Percentiles rank a stretch among this genome's conserved stretches.
These are phyloP conservation scores for Rhinella marina DNA, from an alignment of 2,797 vertebrate genomes.

Conservation along the genomic window DNA sequence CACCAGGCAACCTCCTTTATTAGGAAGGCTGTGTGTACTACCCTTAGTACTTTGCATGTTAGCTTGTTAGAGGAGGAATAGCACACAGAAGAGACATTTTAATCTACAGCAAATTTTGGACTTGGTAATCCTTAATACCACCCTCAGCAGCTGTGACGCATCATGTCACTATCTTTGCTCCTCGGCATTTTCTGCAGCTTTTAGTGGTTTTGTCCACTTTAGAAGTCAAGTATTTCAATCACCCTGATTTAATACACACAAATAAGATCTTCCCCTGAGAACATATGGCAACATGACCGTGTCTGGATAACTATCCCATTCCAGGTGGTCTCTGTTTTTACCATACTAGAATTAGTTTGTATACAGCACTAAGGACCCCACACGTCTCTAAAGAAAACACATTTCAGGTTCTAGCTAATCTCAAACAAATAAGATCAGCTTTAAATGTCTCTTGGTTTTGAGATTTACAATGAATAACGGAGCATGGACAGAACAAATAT, in stretches of 20 bases:
- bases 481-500: background rate
- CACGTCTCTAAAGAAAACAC: slow-evolving; percentile 47
- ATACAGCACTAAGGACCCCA: slow-evolving; percentile 40
- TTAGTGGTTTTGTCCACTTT: slow-evolving; percentile 37
- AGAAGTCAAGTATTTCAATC: slow-evolving; percentile 30
- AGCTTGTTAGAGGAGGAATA: background rate
- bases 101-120: background rate
- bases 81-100: background rate
- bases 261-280: slow-evolving; percentile 34
- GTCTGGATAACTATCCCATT: slow-evolving; percentile 32
- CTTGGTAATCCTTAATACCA: background rate
- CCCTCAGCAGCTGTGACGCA: background rate
- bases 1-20: background rate
- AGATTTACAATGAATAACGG: background rate
- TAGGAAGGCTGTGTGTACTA: background rate
- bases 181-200: background rate
- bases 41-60: background rate
- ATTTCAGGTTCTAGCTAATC: background rate
- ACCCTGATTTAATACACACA: slow-evolving; percentile 29
- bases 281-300: slow-evolving; percentile 46
- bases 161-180: background rate
- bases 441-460: slow-evolving; percentile 26
- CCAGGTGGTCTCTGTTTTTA: slow-evolving; percentile 52
- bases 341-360: slow-evolving; percentile 46
- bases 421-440: slow-evolving; percentile 34